phyloP scores from a whole-genome alignment of 2,113 vertebrate genomes.

The Plecotus auritus region DNA sequence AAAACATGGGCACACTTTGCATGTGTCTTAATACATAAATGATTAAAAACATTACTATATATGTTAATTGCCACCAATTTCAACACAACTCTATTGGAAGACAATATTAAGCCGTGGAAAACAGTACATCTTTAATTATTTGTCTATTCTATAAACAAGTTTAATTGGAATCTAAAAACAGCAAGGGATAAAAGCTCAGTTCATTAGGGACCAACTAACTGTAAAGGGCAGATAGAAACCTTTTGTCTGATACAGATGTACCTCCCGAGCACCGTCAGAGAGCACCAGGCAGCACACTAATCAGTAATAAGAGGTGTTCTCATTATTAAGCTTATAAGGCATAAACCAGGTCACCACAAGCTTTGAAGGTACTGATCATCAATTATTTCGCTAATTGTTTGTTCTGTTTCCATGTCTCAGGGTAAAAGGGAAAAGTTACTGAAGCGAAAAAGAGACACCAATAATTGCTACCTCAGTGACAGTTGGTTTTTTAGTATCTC shows the following conservation, averaged over 20 bases:
- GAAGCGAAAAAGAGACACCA: conserved; percentile 78
- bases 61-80: conserved; percentile 68
- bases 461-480: conserved; percentile 81
- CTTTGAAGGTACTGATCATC: conserved; percentile 83
- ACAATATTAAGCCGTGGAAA: conserved; percentile 70
- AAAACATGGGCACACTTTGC: conserved; percentile 42
- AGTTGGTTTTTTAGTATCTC: conserved; percentile 81
- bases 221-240: conserved; percentile 78
- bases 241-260: conserved; percentile 76
- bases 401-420: conserved; percentile 82
- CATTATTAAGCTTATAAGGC: conserved; percentile 81
- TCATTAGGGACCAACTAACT: conserved; percentile 81
- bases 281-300: conserved; percentile 79
- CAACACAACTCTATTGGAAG: conserved; percentile 65
- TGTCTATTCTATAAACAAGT: conserved; percentile 83
- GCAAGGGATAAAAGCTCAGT: conserved; percentile 76
- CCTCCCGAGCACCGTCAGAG: conserved; percentile 52
- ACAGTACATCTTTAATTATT: conserved; percentile 82
- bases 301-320: conserved; percentile 82
- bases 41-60: conserved; percentile 70
- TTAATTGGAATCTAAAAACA: conserved; percentile 83
- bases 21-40: conserved; percentile 54
- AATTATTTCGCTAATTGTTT: conserved; percentile 89
- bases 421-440: conserved; percentile 80
- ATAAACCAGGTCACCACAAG: conserved; percentile 81